phyloP scores from a whole-genome alignment of 2,888 invertebrate species.

The Cheilosia vernalis region DNA sequence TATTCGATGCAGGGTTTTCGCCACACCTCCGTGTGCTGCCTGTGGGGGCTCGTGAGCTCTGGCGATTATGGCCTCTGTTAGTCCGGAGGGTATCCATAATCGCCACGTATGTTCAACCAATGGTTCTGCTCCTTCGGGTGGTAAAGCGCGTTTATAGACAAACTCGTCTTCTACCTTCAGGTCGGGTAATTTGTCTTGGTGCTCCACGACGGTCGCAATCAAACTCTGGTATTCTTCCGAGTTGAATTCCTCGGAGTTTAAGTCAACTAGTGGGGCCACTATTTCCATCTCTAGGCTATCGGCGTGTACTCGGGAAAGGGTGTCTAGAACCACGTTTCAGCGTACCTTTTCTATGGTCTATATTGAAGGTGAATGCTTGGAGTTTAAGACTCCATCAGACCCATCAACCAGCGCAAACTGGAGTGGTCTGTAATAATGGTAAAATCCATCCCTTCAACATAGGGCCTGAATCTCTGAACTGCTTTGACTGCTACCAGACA shows the following conservation, averaged over 20 bases:
- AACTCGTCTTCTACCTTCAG: constrained; percentile 3
- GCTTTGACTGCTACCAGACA: too few relatives aligned
- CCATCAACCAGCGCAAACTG: too few relatives aligned
- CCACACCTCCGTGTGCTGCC: constrained; percentile 1
- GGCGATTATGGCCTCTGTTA: constrained; percentile 9
- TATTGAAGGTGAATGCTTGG: too few relatives aligned
- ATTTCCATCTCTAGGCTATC: not conserved
- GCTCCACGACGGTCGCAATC: not conserved
- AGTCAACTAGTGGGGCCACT: constrained; percentile 7
- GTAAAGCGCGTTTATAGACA: too few relatives aligned
- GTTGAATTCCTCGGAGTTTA: constrained; percentile 6
- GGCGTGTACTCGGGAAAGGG: too few relatives aligned
- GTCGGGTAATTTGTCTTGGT: constrained; percentile 5
- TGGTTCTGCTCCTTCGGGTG: not conserved
- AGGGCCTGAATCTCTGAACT: too few relatives aligned
- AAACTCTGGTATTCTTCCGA: not conserved
- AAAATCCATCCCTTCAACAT: too few relatives aligned
- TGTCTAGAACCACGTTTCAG: too few relatives aligned
- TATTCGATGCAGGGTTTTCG: too few relatives aligned
- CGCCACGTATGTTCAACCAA: constrained; percentile 13
- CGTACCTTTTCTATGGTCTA: too few relatives aligned
- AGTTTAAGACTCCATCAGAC: too few relatives aligned
- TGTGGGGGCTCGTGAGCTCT: constrained; percentile 32
- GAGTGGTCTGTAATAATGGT: too few relatives aligned
- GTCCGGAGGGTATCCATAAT: constrained; percentile 33